Percentiles rank a stretch among this genome's conserved stretches.
phyloP scores from a whole-genome alignment of 2,113 vertebrate genomes.

The Cacatua alba region DNA sequence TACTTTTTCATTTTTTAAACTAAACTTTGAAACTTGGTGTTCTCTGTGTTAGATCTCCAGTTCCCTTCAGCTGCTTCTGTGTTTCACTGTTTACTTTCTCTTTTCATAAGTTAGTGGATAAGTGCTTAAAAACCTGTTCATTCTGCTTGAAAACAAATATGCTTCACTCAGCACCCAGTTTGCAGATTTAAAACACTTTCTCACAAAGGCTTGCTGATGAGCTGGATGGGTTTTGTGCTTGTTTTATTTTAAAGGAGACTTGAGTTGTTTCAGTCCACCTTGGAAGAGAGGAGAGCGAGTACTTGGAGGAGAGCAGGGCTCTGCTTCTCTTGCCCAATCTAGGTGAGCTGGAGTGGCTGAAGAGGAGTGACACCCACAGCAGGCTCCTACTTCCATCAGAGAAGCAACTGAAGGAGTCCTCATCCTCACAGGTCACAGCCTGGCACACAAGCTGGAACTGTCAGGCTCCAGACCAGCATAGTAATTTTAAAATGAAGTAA shows the following conservation, averaged over 20 bases:
- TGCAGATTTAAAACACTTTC: not conserved
- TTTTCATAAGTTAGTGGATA: not conserved
- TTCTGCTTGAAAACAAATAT: not conserved
- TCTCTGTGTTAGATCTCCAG: not conserved
- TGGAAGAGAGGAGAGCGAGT: accelerated
- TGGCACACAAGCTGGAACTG: not conserved
- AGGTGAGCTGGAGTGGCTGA: not conserved
- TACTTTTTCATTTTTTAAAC: not conserved
- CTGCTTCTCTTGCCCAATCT: not conserved
- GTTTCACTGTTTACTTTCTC: not conserved
- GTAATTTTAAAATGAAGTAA: not conserved
- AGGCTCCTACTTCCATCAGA: not conserved
- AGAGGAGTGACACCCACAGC: not conserved
- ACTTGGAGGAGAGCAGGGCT: not conserved
- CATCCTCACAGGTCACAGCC: not conserved
- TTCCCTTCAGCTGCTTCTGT: not conserved
- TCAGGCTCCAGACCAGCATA: not conserved
- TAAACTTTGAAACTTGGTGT: not conserved
- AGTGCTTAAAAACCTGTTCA: not conserved
- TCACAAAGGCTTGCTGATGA: not conserved
- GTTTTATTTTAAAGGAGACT: not conserved
- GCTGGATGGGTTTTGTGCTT: not conserved
- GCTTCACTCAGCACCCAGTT: not conserved
- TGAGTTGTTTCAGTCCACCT: not conserved
- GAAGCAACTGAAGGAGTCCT: not conserved